Conservation (phyloP, 1,140 invertebrate genomes). For the Lanistes nyassanus region DNA sequence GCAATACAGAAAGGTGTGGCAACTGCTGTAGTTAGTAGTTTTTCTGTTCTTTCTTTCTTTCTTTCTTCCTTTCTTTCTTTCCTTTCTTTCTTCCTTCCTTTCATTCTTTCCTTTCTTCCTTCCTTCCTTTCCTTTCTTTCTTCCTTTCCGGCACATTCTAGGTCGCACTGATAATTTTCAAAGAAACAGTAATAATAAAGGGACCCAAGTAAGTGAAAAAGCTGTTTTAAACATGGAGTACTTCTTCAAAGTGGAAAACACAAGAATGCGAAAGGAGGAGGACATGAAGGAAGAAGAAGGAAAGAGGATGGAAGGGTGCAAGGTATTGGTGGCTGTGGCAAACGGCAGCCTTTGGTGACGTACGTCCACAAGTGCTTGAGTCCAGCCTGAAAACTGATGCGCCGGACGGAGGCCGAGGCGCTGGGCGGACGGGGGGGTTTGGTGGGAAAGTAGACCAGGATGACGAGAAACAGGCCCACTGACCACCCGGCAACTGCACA, state of each 20-base stretch:
- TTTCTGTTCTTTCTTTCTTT: no score
- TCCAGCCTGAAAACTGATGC: slow-evolving; percentile 48
- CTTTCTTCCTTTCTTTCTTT: no score
- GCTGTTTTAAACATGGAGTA: neutral
- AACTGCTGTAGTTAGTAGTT: no score
- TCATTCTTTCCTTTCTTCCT: no score
- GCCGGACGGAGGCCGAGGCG: slow-evolving; percentile 44
- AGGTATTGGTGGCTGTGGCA: no score
- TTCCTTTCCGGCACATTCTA: no score
- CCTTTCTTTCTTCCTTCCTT: no score
- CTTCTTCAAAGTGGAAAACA: neutral
- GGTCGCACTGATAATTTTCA: no score
- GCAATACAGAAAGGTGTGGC: neutral
- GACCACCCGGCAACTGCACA: slow-evolving; percentile 44
- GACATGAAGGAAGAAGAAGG: neutral
- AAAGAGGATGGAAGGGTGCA: neutral
- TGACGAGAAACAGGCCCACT: slow-evolving; percentile 40
- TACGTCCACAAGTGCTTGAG: slow-evolving; percentile 19
- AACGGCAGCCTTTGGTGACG: neutral
- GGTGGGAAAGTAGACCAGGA: slow-evolving; percentile 53
- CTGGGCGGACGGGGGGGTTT: slow-evolving; percentile 55
- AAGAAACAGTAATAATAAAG: neutral
- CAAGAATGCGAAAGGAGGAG: neutral
- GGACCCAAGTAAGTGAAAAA: neutral
- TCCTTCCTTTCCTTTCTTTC: no score